Conservation (phyloP, 2,113 vertebrate genomes). For the Onychostruthus taczanowskii region DNA sequence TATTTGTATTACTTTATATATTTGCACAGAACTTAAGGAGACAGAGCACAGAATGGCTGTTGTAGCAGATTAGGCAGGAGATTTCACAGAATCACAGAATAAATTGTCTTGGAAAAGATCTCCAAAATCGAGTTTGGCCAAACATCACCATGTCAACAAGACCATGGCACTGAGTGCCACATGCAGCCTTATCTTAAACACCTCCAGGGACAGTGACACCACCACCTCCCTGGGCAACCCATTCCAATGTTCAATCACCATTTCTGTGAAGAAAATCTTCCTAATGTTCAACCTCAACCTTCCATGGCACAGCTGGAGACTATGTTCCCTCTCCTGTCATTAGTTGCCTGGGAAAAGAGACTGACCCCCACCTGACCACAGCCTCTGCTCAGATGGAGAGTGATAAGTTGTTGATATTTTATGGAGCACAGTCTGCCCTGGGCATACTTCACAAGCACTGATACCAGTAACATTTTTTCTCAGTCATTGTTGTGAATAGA, state of each 20-base stretch:
- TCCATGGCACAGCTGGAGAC: fast-evolving
- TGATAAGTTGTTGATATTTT: not conserved
- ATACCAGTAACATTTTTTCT: not conserved
- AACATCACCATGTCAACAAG: not conserved
- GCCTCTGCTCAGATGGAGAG: not conserved
- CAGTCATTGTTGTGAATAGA: not conserved
- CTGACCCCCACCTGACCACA: fast-evolving
- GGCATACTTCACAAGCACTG: not conserved
- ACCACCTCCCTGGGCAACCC: not conserved
- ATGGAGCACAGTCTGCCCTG: not conserved
- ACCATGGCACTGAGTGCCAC: fast-evolving
- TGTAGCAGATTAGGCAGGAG: not conserved
- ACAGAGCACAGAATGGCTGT: fast-evolving
- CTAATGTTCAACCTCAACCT: too few relatives aligned
- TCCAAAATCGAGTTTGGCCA: not conserved
- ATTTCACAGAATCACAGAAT: not conserved
- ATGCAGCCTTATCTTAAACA: not conserved
- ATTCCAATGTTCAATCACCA: too few relatives aligned
- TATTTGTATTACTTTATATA: not conserved
- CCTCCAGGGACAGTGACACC: too few relatives aligned
- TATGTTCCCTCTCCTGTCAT: not conserved
- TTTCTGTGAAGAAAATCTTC: not conserved
- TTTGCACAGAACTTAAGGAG: not conserved
- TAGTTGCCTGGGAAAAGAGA: not conserved
- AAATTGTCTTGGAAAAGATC: not conserved